Conservation (phyloP, 2,113 vertebrate species). For the Elachura formosa region DNA sequence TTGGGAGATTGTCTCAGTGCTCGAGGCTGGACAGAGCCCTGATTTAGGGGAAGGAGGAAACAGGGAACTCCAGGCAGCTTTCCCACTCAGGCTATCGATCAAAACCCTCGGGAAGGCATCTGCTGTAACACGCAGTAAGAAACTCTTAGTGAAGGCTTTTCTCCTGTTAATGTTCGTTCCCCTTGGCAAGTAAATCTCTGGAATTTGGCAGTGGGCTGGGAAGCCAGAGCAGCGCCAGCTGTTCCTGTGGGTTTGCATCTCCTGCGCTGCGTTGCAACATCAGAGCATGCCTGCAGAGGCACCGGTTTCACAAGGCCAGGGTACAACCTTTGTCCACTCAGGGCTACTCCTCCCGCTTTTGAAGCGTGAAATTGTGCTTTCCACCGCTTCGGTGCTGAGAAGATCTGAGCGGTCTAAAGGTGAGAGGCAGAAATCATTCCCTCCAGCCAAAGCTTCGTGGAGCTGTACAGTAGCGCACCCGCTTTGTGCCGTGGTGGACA, state of each 20-base stretch:
- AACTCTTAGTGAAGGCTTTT: neutral
- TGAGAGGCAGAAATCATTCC: neutral
- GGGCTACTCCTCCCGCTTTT: neutral
- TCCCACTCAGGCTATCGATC: neutral
- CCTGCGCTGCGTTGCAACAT: neutral
- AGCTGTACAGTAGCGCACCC: neutral
- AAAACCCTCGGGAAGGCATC: neutral
- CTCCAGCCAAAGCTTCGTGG: neutral
- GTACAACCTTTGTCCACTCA: neutral
- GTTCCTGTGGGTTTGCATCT: neutral
- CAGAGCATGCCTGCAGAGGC: rapidly evolving
- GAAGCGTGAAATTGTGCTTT: neutral
- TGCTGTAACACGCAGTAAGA: neutral
- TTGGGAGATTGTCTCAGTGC: neutral
- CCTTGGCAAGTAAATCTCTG: constrained; percentile 30
- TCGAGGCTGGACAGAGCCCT: neutral
- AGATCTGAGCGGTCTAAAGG: neutral
- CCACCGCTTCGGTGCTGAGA: neutral
- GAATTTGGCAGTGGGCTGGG: constrained; percentile 14
- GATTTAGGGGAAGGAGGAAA: neutral
- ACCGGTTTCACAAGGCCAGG: neutral
- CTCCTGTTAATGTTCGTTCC: neutral
- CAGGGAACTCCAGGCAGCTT: neutral
- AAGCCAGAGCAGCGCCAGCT: neutral
- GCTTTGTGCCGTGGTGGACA: neutral